These are phyloP conservation scores for Nerophis ophidion DNA, from an alignment of 2,113 vertebrate genomes.

Conservation along the genomic window DNA sequence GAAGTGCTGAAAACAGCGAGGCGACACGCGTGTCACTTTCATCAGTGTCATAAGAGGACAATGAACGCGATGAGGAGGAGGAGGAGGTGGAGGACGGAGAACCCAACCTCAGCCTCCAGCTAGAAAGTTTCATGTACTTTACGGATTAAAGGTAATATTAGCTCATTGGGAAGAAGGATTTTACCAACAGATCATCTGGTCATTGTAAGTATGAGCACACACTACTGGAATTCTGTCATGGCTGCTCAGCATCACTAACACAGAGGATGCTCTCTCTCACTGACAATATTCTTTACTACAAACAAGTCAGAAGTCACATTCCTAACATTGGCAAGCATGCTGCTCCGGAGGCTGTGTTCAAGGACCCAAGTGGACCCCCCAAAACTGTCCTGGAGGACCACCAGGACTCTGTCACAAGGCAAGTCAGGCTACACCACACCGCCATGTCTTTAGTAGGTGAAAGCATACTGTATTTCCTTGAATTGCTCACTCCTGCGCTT, in stretches of 20 bases:
- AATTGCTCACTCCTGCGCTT: no score
- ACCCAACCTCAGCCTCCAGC: neutral
- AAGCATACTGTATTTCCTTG: no score
- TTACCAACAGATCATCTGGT: neutral
- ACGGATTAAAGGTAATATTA: neutral
- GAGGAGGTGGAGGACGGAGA: neutral
- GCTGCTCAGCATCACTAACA: neutral
- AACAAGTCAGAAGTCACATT: neutral
- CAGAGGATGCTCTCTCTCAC: neutral
- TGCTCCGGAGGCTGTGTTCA: slow-evolving; percentile 53
- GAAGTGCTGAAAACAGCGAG: no score
- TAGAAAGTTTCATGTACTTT: no score
- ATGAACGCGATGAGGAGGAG: neutral
- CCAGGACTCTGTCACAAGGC: slow-evolving; percentile 45
- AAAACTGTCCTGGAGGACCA: slow-evolving; percentile 23
- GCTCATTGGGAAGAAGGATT: neutral
- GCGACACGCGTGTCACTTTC: neutral
- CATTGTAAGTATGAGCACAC: neutral
- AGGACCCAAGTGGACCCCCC: slow-evolving; percentile 19
- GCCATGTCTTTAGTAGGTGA: neutral
- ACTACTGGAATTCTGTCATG: neutral
- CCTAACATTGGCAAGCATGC: slow-evolving; percentile 31
- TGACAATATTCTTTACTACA: neutral
- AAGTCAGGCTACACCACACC: slow-evolving; percentile 18
- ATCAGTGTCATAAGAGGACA: neutral